phyloP scores from a whole-genome alignment of 2,113 vertebrate species.

The Hippocampus comes region DNA sequence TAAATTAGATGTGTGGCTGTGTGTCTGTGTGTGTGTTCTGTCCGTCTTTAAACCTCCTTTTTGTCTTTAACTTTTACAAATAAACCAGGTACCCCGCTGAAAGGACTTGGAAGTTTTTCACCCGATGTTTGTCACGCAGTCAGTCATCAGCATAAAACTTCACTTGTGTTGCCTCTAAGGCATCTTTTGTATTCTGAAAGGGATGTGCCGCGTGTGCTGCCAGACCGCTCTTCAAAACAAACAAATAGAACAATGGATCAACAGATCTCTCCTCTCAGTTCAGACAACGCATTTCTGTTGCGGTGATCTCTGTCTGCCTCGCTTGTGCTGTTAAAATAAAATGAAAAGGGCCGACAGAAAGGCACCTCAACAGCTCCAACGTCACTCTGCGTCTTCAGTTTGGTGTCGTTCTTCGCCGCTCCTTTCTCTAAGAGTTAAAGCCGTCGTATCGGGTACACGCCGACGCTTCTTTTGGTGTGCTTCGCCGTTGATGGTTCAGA shows the following conservation, averaged over 20 bases:
- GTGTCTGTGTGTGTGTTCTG: conserved; percentile 55
- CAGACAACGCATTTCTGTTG: conserved; percentile 57
- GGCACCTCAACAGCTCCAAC: conserved; percentile 61
- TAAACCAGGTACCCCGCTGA: conserved; percentile 45
- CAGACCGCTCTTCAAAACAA: conserved; percentile 68
- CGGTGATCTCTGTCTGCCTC: conserved; percentile 68
- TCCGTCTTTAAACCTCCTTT: not conserved
- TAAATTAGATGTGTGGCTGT: conserved; percentile 74
- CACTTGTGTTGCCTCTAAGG: conserved; percentile 70
- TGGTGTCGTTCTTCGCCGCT: conserved; percentile 18
- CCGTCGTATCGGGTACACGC: conserved; percentile 51
- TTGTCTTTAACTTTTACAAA: conserved; percentile 32
- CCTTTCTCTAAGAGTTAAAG: conserved; percentile 47
- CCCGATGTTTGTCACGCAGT: conserved; percentile 63
- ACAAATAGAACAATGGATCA: conserved; percentile 68
- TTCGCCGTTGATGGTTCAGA: conserved; percentile 57
- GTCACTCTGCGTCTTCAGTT: conserved; percentile 35
- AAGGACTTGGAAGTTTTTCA: conserved; percentile 52
- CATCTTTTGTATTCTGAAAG: conserved; percentile 75
- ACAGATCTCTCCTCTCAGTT: conserved; percentile 59
- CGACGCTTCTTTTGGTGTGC: conserved; percentile 46
- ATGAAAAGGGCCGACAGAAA: conserved; percentile 58
- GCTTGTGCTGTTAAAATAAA: conserved; percentile 64
- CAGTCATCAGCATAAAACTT: conserved; percentile 73
- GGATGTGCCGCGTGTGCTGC: conserved; percentile 50